phyloP scores from a whole-genome alignment of 2,888 invertebrate genomes.

The Dichetophora obliterata region DNA sequence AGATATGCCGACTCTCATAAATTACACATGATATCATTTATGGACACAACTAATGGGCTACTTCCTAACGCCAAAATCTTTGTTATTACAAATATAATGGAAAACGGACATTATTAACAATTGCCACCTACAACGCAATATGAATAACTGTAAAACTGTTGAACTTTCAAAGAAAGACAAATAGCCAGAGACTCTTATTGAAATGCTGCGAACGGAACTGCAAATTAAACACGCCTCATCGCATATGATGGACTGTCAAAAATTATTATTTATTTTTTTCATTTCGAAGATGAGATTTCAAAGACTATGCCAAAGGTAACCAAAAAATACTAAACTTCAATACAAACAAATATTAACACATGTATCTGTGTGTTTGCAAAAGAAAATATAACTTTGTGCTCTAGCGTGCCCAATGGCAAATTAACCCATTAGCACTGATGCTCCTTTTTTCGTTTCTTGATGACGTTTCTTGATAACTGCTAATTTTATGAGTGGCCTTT shows the following conservation, averaged over 20 bases:
- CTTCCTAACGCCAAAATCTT: not conserved
- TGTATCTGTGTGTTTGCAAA: too few species aligned
- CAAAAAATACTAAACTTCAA: too few species aligned
- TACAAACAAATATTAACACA: not conserved
- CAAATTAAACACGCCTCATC: conserved; percentile 65
- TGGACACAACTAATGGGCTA: not conserved
- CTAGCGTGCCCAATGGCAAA: too few species aligned
- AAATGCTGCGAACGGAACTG: conserved; percentile 16
- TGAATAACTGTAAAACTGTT: not conserved
- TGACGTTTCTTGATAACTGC: too few species aligned
- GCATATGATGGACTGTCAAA: conserved; percentile 66
- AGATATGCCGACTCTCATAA: not conserved
- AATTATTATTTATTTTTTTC: conserved; percentile 25
- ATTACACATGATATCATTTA: not conserved
- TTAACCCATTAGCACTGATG: too few species aligned
- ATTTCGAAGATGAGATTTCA: not conserved
- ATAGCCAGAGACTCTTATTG: not conserved
- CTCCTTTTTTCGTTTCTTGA: too few species aligned
- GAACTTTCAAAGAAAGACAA: not conserved
- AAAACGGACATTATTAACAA: too few species aligned
- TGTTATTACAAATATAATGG: too few species aligned
- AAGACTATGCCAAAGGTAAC: not conserved
- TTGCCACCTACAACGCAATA: not conserved
- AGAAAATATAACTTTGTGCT: too few species aligned
- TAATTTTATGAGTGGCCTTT: too few species aligned